phyloP scores from a whole-genome alignment of 1,140 invertebrate genomes.

The Mylabris phalerata region DNA sequence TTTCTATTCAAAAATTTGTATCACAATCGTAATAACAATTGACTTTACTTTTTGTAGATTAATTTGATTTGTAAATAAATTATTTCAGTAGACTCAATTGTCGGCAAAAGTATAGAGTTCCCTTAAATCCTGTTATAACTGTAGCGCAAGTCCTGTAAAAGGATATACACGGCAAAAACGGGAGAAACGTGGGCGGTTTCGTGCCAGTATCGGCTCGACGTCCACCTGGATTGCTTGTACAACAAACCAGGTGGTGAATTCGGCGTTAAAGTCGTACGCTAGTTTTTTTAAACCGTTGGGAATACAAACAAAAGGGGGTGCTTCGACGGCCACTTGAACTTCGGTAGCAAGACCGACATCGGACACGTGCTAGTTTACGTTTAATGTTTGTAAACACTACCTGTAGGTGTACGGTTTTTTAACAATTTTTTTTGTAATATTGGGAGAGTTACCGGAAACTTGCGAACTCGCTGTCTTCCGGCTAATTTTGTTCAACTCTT shows the following conservation, averaged over 20 bases:
- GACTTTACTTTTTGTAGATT: conserved; percentile 10
- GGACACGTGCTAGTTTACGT: conserved; percentile 1
- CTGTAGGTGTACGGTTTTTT: neutral
- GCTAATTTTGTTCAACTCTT: no score
- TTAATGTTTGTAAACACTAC: conserved; percentile 9
- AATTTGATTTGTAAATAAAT: conserved; percentile 13
- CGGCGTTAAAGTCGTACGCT: no score
- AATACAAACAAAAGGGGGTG: neutral
- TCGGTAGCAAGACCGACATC: neutral
- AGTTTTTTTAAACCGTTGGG: no score
- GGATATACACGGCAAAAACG: no score
- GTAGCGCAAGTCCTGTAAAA: conserved; percentile 8
- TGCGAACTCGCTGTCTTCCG: no score
- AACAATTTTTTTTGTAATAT: no score
- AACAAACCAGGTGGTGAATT: neutral
- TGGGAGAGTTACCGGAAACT: no score
- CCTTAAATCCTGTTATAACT: neutral
- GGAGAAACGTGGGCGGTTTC: conserved; percentile 6
- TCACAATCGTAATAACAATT: no score
- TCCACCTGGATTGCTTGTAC: conserved; percentile 1
- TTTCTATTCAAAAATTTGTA: conserved; percentile 8
- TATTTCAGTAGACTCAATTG: conserved; percentile 4
- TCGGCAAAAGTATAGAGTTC: no score
- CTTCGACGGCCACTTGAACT: neutral
- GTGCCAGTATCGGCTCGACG: conserved; percentile 3